Evolutionary conservation across 2,888 invertebrate genomes (phyloP).

Genomic region (Pyralis farinalis): DNA sequence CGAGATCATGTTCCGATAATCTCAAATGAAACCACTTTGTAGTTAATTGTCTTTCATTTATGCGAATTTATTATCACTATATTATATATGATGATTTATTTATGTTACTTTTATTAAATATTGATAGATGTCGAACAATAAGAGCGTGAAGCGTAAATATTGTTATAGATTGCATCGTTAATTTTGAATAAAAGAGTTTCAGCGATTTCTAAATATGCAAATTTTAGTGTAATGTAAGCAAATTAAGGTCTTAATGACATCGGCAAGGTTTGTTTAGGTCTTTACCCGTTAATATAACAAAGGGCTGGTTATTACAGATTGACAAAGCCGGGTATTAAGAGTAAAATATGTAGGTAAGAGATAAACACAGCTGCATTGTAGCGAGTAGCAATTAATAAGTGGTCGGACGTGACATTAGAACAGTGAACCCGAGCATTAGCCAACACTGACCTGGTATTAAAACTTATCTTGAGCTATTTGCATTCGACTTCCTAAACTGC

Average conservation of each 20-base stretch:
- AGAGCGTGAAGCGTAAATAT: too few relatives aligned
- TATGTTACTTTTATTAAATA: too few relatives aligned
- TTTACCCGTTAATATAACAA: constrained; percentile 2
- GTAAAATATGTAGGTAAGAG: constrained; percentile 40
- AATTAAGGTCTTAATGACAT: background rate
- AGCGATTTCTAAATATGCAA: background rate
- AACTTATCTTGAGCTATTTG: constrained; percentile 77
- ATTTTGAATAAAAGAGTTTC: background rate
- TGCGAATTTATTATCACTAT: background rate
- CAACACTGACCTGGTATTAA: constrained; percentile 66
- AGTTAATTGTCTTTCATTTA: background rate
- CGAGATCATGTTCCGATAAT: constrained; percentile 3
- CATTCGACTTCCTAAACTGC: constrained; percentile 74
- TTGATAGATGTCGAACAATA: too few relatives aligned
- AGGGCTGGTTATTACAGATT: constrained; percentile 1
- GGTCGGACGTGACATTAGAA: constrained; percentile 78
- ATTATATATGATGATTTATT: too few relatives aligned
- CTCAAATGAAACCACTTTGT: background rate
- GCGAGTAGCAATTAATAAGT: constrained; percentile 68
- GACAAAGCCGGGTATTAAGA: constrained; percentile 10
- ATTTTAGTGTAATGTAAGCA: background rate
- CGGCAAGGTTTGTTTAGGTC: constrained; percentile 2
- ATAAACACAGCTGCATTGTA: constrained; percentile 66
- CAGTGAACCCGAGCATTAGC: constrained; percentile 69
- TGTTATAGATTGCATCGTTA: too few relatives aligned